Evolutionary conservation across 1,140 invertebrate genomes (phyloP), one percentile per base, ranked within the genome.

Genomic region (Saccostrea cuccullata): DNA sequence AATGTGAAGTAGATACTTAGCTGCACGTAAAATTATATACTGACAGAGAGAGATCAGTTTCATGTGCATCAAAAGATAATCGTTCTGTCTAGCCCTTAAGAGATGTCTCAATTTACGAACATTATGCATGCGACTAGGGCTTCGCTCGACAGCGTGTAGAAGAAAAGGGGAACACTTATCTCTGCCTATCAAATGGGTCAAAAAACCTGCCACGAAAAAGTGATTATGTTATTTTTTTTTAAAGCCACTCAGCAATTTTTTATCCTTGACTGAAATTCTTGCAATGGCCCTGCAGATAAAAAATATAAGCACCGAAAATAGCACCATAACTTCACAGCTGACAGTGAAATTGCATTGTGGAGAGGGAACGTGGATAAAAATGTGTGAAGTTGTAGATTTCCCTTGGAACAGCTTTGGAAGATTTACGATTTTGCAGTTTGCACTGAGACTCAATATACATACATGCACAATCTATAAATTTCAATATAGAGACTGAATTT

Each of bases 181-280:
- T 30, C 12, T 77, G 30, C 26, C 70, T 77, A 77, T 77, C 70
- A 77, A 77, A 77, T 77, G 70, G 70, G 70, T 77, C 70, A 77
- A 9, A 17, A 30, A 77, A 15, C 26, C 70, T 77, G 70, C 30
- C 13, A 36, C 13, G 70, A 77, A 77, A 77, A 77, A 77, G 20
- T 36, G 70, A 77, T 77, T 77, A 15, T 30, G 70, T 30, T 36
- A n/a, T n/a, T 77, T 36, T 30, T 73, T 23, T 26, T 36, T 30
- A 26, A 30, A 26, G 12, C 26, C 26, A 77, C 30, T 77, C 26
- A 30, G 70, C 70, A 30, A 77, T 77, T 15, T 30, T 77, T 40
- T 77, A 77, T 77, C 15, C 70, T 77, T 36, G 70, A 40, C 70
- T 36, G 70, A 77, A 77, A 77, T 64, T 64, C 58, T n/a, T 64